phyloP scores from a whole-genome alignment of 2,113 vertebrate genomes.

The Rhineura floridana region DNA sequence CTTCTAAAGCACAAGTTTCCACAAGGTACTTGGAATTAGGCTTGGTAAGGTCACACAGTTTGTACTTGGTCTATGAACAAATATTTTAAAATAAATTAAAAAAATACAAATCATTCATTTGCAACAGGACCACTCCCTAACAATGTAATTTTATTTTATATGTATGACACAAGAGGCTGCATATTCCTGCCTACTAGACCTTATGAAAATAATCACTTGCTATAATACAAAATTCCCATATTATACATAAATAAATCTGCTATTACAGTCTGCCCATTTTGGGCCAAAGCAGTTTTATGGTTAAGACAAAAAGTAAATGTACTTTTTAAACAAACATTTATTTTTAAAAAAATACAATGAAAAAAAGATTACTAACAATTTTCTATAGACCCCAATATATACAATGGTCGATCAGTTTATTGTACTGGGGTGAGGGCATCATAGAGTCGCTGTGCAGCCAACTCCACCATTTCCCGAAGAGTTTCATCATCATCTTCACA shows the following conservation, averaged over 20 bases:
- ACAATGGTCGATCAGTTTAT: constrained; percentile 64
- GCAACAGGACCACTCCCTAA: not conserved
- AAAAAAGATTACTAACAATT: constrained; percentile 7
- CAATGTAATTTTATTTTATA: not conserved
- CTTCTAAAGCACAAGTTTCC: not conserved
- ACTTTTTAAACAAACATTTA: constrained; percentile 1
- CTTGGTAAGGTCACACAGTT: not conserved
- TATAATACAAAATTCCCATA: not conserved
- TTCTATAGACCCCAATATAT: not conserved
- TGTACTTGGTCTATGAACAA: not conserved
- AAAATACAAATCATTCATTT: not conserved
- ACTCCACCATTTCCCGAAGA: constrained; percentile 89
- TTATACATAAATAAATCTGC: constrained; percentile 9
- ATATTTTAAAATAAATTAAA: not conserved
- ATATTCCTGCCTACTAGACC: not conserved
- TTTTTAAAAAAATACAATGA: constrained; percentile 52
- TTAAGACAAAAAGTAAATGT: not conserved
- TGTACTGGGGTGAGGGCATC: constrained; percentile 86
- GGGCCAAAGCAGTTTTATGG: not conserved
- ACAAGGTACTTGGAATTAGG: too few relatives aligned
- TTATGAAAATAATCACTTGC: not conserved
- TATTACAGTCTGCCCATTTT: not conserved
- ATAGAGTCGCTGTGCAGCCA: constrained; percentile 88
- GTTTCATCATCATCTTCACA: constrained; percentile 88
- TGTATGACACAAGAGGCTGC: not conserved